Conservation (phyloP, 2,888 invertebrate genomes). For the Synergus japonicus region DNA sequence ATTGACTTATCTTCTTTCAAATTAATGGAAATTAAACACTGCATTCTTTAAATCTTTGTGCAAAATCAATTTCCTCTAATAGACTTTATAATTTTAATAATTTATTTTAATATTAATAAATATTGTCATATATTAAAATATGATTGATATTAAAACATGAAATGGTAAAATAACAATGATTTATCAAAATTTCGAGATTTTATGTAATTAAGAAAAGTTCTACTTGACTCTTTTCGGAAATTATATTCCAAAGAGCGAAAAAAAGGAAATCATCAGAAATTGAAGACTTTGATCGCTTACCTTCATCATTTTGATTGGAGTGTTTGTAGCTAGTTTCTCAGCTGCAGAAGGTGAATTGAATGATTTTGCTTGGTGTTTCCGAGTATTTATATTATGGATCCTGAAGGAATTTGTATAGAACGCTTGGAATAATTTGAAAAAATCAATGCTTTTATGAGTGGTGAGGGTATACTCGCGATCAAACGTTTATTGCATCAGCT, state of each 20-base stretch:
- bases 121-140: too few species aligned
- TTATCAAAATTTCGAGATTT: not conserved
- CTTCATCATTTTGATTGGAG: slow-evolving; percentile 20
- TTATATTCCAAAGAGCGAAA: not conserved
- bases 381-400: slow-evolving; percentile 28
- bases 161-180: too few species aligned
- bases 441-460: not conserved
- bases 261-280: not conserved
- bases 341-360: slow-evolving; percentile 15
- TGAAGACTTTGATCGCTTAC: not conserved
- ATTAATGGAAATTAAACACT: too few species aligned
- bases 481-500: slow-evolving; percentile 35
- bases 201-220: not conserved
- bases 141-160: too few species aligned
- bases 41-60: too few species aligned
- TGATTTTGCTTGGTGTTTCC: slow-evolving; percentile 22
- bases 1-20: too few species aligned
- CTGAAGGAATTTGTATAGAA: slow-evolving; percentile 8
- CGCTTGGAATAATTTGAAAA: not conserved
- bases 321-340: slow-evolving; percentile 2
- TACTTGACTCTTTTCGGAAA: not conserved
- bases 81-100: too few species aligned
- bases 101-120: too few species aligned
- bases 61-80: too few species aligned
- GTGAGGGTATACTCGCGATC: slow-evolving; percentile 15